Base-by-base conservation (phyloP, 2,888 invertebrate genomes). In the Nomada flava region DNA sequence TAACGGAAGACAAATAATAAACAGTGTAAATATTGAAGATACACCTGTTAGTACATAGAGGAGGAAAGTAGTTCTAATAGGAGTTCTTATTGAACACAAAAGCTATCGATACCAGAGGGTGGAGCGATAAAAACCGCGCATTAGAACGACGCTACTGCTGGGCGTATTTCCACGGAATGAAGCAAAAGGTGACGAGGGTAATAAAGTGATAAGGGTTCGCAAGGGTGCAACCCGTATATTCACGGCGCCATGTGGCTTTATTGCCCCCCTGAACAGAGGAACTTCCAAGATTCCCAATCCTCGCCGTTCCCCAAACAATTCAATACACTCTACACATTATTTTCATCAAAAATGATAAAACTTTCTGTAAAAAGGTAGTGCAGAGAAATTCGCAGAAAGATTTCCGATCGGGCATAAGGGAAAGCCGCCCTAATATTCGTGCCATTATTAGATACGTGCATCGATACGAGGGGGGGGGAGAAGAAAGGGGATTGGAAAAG, bases 201-300 rank as follows among this genome's bases (percentile, higher is more conserved):
- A 86, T 82, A 86, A 86, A 86, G 77, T 44, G 76, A 78, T 67
- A 69, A 83, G 72, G 55, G 64, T 53, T 42, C 55, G 47, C 55
- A 47, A 60, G 67, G 50, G 42, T 57, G 55, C 70, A 68, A 53
- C 69, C 44, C 59, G 60, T 76, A 26, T 76, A 82, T 77, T 82
- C 86, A 79, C 36, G 76, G 62, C 29, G 26, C 47, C 79, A 29
- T 82, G 60, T 68, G 72, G 83, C 68, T 87, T 88, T 80, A 83
- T 36, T 69, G 36, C 36, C 7, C 29, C 69, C 18, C 59, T 74
- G 79, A 81, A 87, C 73, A 67, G 72, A 52, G 52, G 50, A 60
- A 67, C 36, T 80, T 52, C 74, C 26, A 13, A 50, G 23, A 18
- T 29, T 26, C 26, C 26, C 26, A 2, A 26, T 26, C 7, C 36